phyloP scores from a whole-genome alignment of 2,113 vertebrate species.

The Chitala chitala region DNA sequence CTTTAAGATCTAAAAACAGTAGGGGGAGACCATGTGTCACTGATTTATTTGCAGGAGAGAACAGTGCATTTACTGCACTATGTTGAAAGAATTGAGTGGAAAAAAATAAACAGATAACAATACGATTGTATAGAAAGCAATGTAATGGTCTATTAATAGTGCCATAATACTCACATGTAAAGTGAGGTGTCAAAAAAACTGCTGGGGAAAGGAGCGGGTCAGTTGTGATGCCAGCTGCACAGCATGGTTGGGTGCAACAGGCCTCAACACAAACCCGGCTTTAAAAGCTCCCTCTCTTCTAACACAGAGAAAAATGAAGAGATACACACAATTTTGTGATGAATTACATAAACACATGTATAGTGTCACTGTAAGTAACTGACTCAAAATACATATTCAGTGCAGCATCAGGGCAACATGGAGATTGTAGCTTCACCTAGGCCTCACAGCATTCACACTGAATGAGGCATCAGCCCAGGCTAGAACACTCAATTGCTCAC shows the following conservation, averaged over 20 bases:
- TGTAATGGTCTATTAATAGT: not conserved
- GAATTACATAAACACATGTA: too few relatives aligned
- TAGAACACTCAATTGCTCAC: too few relatives aligned
- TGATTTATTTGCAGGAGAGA: not conserved
- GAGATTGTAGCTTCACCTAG: too few relatives aligned
- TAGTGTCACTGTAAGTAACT: too few relatives aligned
- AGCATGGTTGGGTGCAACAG: not conserved
- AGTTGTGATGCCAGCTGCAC: conserved; percentile 25
- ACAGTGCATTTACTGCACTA: not conserved
- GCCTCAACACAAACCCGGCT: not conserved
- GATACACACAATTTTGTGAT: not conserved
- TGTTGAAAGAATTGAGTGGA: not conserved
- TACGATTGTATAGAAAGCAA: not conserved
- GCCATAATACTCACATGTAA: conserved; percentile 48
- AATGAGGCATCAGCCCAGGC: too few relatives aligned
- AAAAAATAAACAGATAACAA: not conserved
- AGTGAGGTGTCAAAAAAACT: conserved; percentile 41
- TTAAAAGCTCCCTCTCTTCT: not conserved
- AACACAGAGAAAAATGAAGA: not conserved
- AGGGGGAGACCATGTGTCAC: conserved; percentile 12
- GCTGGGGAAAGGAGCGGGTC: conserved; percentile 23
- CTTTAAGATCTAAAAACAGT: conserved; percentile 43
- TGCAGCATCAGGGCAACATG: too few relatives aligned
- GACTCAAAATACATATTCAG: too few relatives aligned
- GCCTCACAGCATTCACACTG: too few relatives aligned